A percentile compares a stretch with the other conserved stretches of the same genome.
Evolutionary conservation across 2,888 invertebrate genomes (phyloP).

Genomic region (Drosophila antonietae): DNA sequence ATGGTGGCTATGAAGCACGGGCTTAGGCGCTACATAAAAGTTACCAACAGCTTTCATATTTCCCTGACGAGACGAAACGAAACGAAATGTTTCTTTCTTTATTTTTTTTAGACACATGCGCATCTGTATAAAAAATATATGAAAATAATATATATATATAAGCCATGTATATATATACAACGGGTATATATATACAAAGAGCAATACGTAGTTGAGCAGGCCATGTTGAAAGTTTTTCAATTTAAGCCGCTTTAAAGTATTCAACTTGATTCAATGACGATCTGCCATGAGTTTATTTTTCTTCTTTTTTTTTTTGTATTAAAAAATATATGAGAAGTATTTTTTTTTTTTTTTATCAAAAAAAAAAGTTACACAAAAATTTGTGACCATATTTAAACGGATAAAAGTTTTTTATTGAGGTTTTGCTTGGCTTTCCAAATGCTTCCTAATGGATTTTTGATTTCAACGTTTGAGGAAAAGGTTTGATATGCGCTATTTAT

Average conservation of each 20-base stretch:
- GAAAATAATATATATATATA: constrained; percentile 26
- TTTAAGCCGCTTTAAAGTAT: constrained; percentile 75
- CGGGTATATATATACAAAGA: constrained; percentile 18
- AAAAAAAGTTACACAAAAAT: constrained; percentile 34
- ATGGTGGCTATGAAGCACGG: constrained; percentile 26
- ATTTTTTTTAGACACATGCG: constrained; percentile 44
- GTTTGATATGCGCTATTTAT: not conserved
- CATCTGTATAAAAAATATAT: constrained; percentile 51
- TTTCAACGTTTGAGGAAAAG: constrained; percentile 30
- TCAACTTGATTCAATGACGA: constrained; percentile 56
- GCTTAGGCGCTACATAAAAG: constrained; percentile 72
- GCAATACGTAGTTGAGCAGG: constrained; percentile 38
- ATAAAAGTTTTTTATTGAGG: constrained; percentile 31
- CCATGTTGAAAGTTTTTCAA: constrained; percentile 77
- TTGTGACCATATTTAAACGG: constrained; percentile 45
- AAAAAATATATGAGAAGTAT: constrained; percentile 7
- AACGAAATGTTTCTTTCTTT: constrained; percentile 43
- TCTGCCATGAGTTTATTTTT: constrained; percentile 13
- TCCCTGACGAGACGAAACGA: constrained; percentile 62
- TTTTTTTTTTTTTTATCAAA: constrained; percentile 18
- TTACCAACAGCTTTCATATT: constrained; percentile 76
- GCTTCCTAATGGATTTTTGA: constrained; percentile 64
- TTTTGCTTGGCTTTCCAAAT: constrained; percentile 20
- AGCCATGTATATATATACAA: constrained; percentile 3
- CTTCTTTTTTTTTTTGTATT: not conserved